Evolutionary conservation across 2,888 invertebrate genomes (phyloP).

Genomic region (Acrobasis suavella): DNA sequence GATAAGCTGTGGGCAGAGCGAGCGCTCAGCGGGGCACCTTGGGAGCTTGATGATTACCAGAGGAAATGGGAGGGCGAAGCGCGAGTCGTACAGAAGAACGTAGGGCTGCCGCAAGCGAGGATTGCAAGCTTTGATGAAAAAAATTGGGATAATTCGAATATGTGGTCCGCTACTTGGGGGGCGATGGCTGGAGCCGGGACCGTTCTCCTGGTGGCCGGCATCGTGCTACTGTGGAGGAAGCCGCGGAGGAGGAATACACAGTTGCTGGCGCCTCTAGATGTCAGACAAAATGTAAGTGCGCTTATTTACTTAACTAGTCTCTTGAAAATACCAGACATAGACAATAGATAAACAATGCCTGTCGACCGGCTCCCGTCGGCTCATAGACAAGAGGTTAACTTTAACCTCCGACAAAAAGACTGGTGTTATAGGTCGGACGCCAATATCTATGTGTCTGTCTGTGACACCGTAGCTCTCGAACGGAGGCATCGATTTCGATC

Average conservation of each 20-base stretch:
- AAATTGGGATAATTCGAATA: constrained; percentile 43
- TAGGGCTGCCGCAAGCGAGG: constrained; percentile 48
- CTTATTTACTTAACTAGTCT: neutral
- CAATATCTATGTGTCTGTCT: too few relatives aligned
- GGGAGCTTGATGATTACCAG: constrained; percentile 48
- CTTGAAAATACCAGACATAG: too few relatives aligned
- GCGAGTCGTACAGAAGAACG: constrained; percentile 27
- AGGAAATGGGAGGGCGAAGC: constrained; percentile 35
- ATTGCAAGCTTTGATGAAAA: constrained; percentile 30
- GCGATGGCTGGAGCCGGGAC: constrained; percentile 67
- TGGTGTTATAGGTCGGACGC: too few relatives aligned
- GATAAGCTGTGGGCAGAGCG: constrained; percentile 72
- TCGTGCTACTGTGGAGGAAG: constrained; percentile 60
- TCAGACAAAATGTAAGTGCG: constrained; percentile 66
- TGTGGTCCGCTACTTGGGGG: constrained; percentile 68
- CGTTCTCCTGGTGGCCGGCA: constrained; percentile 62
- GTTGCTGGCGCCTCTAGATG: constrained; percentile 65
- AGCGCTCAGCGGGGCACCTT: constrained; percentile 52
- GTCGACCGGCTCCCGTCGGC: too few relatives aligned
- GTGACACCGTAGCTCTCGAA: too few relatives aligned
- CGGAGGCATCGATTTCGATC: too few relatives aligned
- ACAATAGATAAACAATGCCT: too few relatives aligned
- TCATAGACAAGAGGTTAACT: too few relatives aligned
- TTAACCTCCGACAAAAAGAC: too few relatives aligned
- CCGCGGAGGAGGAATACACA: constrained; percentile 58